Base-by-base conservation (phyloP, 1,140 invertebrate species). In the Zophobas atratus region DNA sequence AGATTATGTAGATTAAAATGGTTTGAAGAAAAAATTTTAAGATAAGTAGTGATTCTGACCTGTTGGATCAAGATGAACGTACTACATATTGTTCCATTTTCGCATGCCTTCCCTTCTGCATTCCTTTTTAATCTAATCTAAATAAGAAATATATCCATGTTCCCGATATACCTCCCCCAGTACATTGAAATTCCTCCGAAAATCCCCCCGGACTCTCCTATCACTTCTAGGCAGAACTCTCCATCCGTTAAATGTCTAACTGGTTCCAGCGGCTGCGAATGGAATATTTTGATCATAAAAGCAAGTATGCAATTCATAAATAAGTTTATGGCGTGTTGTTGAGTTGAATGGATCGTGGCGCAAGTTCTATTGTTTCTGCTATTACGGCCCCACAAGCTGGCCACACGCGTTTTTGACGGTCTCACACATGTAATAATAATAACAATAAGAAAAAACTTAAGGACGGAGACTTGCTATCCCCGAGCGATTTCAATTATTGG, bases 251-350 rank as follows among this genome's bases (percentile, higher is more conserved):
- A 32, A 67, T 67, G 43, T 67, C 60, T 46, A 6, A 33, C 60
- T 43, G 20, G 39, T 32, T 67, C 38, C 6, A 46, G 39, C 60
- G 60, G 20, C 60, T 67, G 60, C 39, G 38, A 67, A 67, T 67
- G 60, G 60, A 67, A 39, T 67, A 67, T 67, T 67, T 67, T 67
- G 60, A 46, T 67, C 60, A 39, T 67, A 67, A 67, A 67, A 67
- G 60, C 60, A 67, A 67, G 60, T 67, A 67, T 67, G 60, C 60
- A 67, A 67, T 67, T 67, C 60, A 67, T 67, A 67, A 67, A 67
- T 67, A 67, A 67, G 60, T 67, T 67, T 67, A 67, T 67, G 60
- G 39, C 60, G 60, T 67, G 41, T 67, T 67, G 60, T 67, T 67
- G 60, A 67, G 60, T 67, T 67, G 60, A 67, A 67, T n/a, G 38